A percentile compares a stretch with the other conserved stretches of the same genome.
Conservation (phyloP, 2,888 invertebrate genomes). For the Drosophila kanekoi region DNA sequence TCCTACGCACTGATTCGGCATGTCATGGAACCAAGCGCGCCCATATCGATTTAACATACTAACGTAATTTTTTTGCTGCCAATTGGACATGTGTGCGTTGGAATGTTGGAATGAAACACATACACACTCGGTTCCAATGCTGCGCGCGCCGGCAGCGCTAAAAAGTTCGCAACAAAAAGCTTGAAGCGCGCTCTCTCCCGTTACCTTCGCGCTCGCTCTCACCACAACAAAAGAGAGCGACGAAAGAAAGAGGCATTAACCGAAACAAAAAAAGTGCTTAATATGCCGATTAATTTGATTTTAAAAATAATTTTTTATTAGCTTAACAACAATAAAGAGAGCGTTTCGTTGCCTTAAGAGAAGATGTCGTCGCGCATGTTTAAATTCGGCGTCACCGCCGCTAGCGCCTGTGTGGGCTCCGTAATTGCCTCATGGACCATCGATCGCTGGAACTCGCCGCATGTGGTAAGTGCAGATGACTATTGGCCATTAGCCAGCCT, state of each 20-base stretch:
- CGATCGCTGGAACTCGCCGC: slow-evolving; percentile 79
- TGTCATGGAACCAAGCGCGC: slow-evolving; percentile 11
- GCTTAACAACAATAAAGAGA: slow-evolving; percentile 15
- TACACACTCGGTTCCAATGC: slow-evolving; percentile 44
- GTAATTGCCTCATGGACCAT: slow-evolving; percentile 82
- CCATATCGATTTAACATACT: slow-evolving; percentile 57
- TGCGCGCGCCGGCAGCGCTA: slow-evolving; percentile 34
- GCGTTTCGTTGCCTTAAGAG: slow-evolving; percentile 31
- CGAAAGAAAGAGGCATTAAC: slow-evolving; percentile 9
- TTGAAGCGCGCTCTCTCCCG: slow-evolving; percentile 29
- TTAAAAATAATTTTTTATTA: slow-evolving; percentile 30
- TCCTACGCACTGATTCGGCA: slow-evolving; percentile 10
- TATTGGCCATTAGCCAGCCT: neutral
- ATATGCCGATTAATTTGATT: slow-evolving; percentile 6
- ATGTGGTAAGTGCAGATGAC: slow-evolving; percentile 60
- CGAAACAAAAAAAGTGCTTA: neutral
- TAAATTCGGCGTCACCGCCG: slow-evolving; percentile 84
- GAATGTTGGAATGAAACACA: slow-evolving; percentile 48
- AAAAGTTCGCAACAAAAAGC: slow-evolving; percentile 58
- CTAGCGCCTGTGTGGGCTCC: slow-evolving; percentile 84
- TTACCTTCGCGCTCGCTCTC: neutral
- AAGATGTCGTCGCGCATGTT: slow-evolving; percentile 84
- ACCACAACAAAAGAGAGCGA: slow-evolving; percentile 8
- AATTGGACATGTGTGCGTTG: slow-evolving; percentile 7
- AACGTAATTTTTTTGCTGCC: slow-evolving; percentile 11